Evolutionary conservation across 2,888 invertebrate species (phyloP).

Genomic region (Lymantria dispar): DNA sequence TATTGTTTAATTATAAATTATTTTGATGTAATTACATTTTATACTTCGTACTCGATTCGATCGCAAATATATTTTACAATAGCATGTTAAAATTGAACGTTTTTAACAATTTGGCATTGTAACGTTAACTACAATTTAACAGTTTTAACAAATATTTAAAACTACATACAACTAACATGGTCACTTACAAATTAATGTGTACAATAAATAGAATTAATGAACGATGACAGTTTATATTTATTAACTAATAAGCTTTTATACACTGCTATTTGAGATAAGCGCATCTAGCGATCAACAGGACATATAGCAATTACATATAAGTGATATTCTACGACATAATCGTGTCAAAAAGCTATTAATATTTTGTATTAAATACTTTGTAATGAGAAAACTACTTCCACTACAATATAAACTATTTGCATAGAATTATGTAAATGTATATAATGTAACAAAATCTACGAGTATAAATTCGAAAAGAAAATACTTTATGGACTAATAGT

Average conservation of each 20-base stretch:
- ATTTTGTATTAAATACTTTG: background rate
- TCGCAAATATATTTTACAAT: conserved; percentile 8
- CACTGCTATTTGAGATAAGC: conserved; percentile 12
- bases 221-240: conserved; percentile 30
- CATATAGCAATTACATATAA: background rate
- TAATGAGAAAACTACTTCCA: background rate
- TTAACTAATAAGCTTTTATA: conserved; percentile 30
- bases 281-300: background rate
- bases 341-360: background rate
- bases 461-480: conserved; percentile 19
- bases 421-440: conserved; percentile 1
- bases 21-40: too few species aligned
- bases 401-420: background rate
- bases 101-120: background rate
- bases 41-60: conserved; percentile 18
- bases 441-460: conserved; percentile 5
- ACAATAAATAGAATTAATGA: conserved; percentile 57
- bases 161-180: conserved; percentile 30
- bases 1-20: conserved; percentile 21
- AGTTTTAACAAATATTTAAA: conserved; percentile 4
- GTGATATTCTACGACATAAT: background rate
- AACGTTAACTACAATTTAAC: background rate
- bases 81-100: conserved; percentile 13
- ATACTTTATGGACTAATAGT: conserved; percentile 14
- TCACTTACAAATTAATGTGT: conserved; percentile 44